Base-by-base conservation (phyloP, 1,140 invertebrate species). In the Aphaenogaster ashmeadi region DNA sequence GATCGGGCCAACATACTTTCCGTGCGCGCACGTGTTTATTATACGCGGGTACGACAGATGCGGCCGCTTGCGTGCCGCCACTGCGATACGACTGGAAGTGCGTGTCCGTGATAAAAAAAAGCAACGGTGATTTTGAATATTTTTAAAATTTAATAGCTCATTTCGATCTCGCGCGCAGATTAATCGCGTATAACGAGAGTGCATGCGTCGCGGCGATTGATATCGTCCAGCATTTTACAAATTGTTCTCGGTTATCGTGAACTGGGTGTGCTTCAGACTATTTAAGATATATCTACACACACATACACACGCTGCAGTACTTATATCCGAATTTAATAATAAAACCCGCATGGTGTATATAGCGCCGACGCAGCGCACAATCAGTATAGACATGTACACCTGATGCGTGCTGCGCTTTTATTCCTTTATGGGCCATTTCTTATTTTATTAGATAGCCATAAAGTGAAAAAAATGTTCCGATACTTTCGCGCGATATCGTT, bases 31-130 rank as follows among this genome's bases (percentile, higher is more conserved):
- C 80, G 52, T 83, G 67, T 74, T 80, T 80, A 78, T 62, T 80
- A 78, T 79, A 86, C 86, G 84, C 87, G 80, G 44, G 77, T 41
- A 77, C 69, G 88, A 87, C 41, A 86, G 85, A 86, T 69, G 60
- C 77, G 81, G 56, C 41, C 58, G 74, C 77, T 67, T 38, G 64
- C 64, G 36, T 83, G 69, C 69, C 69, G 52, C 41, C 54, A 38
- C 9, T 44, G 79, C 52, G 78, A 54, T 41, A 33, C 62, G 52
- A 41, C 36, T 13, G 67, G 47, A 60, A 71, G 79, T 56, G 44
- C 41, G 54, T 58, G 78, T 67, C 8, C 27, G 21, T 18, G 33
- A 69, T 41, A 41, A 33, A 67, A 69, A 54, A n/a, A 64, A 15
- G 41, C 36, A 21, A 9, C 69, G 69, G 54, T 33, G 44, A 15